Evolutionary conservation across 2,113 vertebrate species (phyloP).

Genomic region (Anseranas semipalmata): DNA sequence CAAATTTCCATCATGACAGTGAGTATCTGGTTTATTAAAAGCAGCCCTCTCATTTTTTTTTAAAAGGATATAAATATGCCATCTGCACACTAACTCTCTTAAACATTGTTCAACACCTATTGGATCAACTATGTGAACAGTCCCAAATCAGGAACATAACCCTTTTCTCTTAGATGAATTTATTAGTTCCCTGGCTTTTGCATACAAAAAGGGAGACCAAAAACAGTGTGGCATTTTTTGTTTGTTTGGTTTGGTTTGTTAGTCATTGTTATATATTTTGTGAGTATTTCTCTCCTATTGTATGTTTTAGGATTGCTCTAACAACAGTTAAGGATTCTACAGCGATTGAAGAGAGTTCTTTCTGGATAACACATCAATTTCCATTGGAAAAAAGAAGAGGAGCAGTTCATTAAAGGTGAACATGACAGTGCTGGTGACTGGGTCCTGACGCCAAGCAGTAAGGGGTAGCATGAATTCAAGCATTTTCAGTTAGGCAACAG

Average conservation of each 20-base stretch:
- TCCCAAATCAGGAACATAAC: neutral
- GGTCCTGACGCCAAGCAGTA: neutral
- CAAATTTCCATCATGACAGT: neutral
- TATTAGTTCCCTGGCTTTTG: neutral
- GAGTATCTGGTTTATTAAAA: neutral
- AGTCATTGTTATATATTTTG: neutral
- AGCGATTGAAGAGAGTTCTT: neutral
- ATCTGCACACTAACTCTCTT: neutral
- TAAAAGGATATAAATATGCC: neutral
- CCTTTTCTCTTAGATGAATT: neutral
- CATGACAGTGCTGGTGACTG: neutral
- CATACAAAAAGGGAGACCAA: neutral
- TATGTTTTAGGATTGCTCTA: neutral
- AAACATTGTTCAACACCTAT: neutral
- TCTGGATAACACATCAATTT: neutral
- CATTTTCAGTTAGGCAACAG: neutral
- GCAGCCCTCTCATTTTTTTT: neutral
- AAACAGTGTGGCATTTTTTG: accelerated
- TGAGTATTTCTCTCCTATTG: neutral
- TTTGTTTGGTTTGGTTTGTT: neutral
- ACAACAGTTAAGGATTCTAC: neutral
- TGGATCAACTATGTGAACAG: neutral
- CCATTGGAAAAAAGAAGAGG: neutral
- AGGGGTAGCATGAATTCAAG: neutral
- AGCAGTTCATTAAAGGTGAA: neutral